Base-by-base conservation (phyloP, 2,888 invertebrate genomes). In the Isoperla grammatica region DNA sequence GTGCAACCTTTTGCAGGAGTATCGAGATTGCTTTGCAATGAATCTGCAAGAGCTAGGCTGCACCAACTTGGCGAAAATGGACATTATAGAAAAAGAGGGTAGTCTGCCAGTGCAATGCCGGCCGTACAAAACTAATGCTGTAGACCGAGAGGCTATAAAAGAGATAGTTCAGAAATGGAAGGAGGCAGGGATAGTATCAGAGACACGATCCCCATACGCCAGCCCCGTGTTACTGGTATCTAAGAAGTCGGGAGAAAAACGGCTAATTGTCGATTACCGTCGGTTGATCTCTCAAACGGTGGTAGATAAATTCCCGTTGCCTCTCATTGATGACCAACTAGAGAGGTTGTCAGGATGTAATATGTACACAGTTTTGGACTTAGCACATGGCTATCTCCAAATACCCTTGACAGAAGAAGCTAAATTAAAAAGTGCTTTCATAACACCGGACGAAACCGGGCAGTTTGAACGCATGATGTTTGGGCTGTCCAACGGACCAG, bases 361-460 rank as follows among this genome's bases (percentile, higher is more conserved):
- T 9, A 12, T 56, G 23, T 67, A 59, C 29, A 56, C 65, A 4
- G 42, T 62, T 1, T 29, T 68, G 2, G 66, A 68, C 42, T 37
- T 66, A 6, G 57, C 56, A 5, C 35, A 54, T 4, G 69, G 67
- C 0, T 71, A 65, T 57, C 64, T 66, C 56, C 68, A 68, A 43
- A 65, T 71, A n/a, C 66, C 65, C 4, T 58, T 71, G 23, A 55
- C 57, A 1, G 57, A 63, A 13, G 63, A 64, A 0, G 64, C 67
- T 46, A 62, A 67, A n/a, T 56, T 57, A 1, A 70, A 71, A 22
- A 71, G 69, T 5, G 70, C 69, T 0, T 69, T 71, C 39, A 67
- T 68, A 2, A 73, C 70, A 2, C 71, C 70, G 1, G 69, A 69
- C 55, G 69, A 68, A 5, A 65, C 68, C 0, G 70, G 67, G 5